Conservation (phyloP, 2,888 invertebrate species). For the Nemurella pictetii region DNA sequence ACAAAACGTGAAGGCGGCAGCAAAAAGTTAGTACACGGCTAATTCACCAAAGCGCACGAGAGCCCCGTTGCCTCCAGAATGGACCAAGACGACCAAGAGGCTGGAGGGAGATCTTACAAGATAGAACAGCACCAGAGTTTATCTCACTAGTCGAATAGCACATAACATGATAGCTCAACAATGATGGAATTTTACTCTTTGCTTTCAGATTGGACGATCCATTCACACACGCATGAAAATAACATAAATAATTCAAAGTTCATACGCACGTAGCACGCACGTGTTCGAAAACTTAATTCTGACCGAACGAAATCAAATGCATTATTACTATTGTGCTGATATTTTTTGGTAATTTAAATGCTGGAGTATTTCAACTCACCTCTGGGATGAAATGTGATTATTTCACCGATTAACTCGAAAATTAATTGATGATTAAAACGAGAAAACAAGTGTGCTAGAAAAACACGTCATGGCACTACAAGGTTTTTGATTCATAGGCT, state of each 20-base stretch:
- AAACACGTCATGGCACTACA: not conserved
- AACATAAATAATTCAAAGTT: not conserved
- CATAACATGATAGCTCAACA: slow-evolving; percentile 1
- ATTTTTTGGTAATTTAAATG: not conserved
- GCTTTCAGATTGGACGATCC: not conserved
- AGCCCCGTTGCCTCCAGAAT: not conserved
- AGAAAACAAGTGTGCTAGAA: not conserved
- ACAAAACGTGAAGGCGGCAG: not conserved
- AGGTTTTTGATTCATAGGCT: not conserved
- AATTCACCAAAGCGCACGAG: not conserved
- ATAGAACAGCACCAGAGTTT: slow-evolving; percentile 10
- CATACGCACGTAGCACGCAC: not conserved
- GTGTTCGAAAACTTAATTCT: not conserved
- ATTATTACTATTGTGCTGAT: no score
- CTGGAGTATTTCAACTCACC: not conserved
- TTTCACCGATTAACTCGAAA: not conserved
- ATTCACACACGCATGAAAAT: not conserved
- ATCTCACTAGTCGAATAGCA: not conserved
- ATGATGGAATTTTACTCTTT: not conserved
- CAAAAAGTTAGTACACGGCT: not conserved
- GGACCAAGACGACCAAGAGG: not conserved
- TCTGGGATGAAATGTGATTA: not conserved
- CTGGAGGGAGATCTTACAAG: not conserved
- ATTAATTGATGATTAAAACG: not conserved
- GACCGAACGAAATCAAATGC: no score